Base-by-base conservation (phyloP, 2,888 invertebrate species). In the Synergus itoensis region DNA sequence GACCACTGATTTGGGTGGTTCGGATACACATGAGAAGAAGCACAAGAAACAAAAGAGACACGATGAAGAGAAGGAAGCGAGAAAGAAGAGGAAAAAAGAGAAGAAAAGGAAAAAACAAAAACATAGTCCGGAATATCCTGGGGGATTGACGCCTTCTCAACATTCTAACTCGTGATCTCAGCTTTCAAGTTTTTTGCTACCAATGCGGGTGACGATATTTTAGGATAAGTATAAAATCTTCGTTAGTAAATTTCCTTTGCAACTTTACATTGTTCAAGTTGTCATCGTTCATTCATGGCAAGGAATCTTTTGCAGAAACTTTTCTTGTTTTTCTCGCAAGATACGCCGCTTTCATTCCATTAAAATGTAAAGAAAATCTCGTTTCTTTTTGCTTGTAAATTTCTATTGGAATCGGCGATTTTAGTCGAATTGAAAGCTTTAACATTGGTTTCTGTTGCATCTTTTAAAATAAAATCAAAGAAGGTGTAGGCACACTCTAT, bases 31-130 rank as follows among this genome's bases (percentile, higher is more conserved):
- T 88, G 98, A 98, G 90, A 98, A 98, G 94, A 98, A 98, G 91
- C 98, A 98, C 92, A 98, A 98, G 94, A 98, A 98, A 91, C 97
- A 98, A 89, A 98, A 98, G 91, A 94, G 98, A 57, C 98, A 98
- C 87, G 98, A 98, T 87, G 98, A 98, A 85, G 98, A 98, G 87
- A 98, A 98, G 89, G 98, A 98, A 89, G 92, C 92, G 11, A 94
- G 98, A 53, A 98, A 97, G 93, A 98, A 98, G 92, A 94, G 98
- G 89, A 98, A 98, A 95, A 98, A 98, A 93, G 98, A 98, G 90
- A 98, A 98, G 93, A 98, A 98, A 89, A 94, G 98, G 87, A 98
- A 98, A 95, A 98, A 98, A 92, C 97, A 98, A 89, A 97, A 97
- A 89, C 98, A 98, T 92, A 98, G 97, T 90, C 98, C 98, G 0